These are phyloP conservation scores for Chironomus striatipennis DNA, from an alignment of 1,140 invertebrate genomes.

Conservation along the genomic window DNA sequence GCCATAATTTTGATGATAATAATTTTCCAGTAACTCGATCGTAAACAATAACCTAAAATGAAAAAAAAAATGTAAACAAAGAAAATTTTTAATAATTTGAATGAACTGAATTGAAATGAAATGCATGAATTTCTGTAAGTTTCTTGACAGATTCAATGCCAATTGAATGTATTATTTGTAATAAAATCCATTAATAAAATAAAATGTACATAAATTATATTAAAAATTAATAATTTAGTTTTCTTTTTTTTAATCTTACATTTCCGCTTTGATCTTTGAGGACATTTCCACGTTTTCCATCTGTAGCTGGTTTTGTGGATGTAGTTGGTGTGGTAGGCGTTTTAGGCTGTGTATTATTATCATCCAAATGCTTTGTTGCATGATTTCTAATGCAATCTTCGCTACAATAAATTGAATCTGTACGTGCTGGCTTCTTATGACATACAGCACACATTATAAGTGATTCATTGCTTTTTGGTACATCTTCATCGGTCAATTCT, in stretches of 20 bases:
- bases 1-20: not conserved
- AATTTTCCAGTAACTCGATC: not conserved
- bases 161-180: not conserved
- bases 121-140: no score
- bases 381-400: slow-evolving; percentile 78
- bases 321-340: slow-evolving; percentile 32
- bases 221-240: no score
- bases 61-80: not conserved
- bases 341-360: not conserved
- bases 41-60: slow-evolving; percentile 16
- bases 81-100: no score
- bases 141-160: no score
- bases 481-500: not conserved
- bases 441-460: slow-evolving; percentile 60
- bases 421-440: slow-evolving; percentile 53
- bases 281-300: slow-evolving; percentile 18
- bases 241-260: not conserved
- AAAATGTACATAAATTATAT: not conserved
- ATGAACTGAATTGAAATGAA: no score
- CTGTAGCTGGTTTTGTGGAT: slow-evolving; percentile 29
- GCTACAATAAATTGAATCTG: slow-evolving; percentile 76
- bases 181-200: not conserved
- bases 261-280: not conserved
- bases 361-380: slow-evolving; percentile 47
- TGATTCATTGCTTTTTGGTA: slow-evolving; percentile 16